A percentile compares a stretch with the other conserved stretches of the same genome.
These are phyloP conservation scores for Sus scrofa DNA, from an alignment of 2,113 vertebrate genomes.

Conservation along the genomic window DNA sequence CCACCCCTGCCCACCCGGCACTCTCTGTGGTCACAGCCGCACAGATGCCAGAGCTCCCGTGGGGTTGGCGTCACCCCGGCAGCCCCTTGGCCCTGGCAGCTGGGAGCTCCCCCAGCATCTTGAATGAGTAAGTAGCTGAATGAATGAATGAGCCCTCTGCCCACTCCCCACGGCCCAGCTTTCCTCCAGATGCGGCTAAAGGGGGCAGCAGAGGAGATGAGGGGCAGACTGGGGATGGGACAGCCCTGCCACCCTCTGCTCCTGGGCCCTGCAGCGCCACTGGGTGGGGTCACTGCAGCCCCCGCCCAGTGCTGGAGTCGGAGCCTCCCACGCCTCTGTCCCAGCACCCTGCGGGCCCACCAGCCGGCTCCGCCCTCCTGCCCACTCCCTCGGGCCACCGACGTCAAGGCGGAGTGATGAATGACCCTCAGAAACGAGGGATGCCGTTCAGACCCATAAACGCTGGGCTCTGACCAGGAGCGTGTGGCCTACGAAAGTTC, in stretches of 20 bases:
- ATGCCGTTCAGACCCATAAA: rapidly evolving
- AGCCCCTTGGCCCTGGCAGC: rapidly evolving
- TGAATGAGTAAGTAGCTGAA: rapidly evolving
- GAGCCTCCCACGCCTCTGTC: neutral
- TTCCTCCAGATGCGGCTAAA: neutral
- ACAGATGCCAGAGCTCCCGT: rapidly evolving
- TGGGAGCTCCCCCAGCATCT: neutral
- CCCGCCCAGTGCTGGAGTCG: neutral
- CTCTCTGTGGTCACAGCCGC: rapidly evolving
- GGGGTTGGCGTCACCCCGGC: rapidly evolving
- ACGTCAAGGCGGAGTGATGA: rapidly evolving
- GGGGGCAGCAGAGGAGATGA: rapidly evolving
- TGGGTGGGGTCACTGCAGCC: neutral
- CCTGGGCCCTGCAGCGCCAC: no score
- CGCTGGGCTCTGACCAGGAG: rapidly evolving
- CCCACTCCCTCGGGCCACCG: rapidly evolving
- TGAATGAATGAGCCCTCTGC: neutral
- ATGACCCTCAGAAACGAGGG: neutral
- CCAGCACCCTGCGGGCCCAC: neutral
- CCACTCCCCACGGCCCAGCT: rapidly evolving
- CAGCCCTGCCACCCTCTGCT: rapidly evolving
- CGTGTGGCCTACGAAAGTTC: rapidly evolving
- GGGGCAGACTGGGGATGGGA: rapidly evolving
- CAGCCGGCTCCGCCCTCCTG: no score
- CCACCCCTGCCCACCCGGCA: neutral